phyloP scores from a whole-genome alignment of 92 coral and sea anemone species.

The Virgularia gustaviana region DNA sequence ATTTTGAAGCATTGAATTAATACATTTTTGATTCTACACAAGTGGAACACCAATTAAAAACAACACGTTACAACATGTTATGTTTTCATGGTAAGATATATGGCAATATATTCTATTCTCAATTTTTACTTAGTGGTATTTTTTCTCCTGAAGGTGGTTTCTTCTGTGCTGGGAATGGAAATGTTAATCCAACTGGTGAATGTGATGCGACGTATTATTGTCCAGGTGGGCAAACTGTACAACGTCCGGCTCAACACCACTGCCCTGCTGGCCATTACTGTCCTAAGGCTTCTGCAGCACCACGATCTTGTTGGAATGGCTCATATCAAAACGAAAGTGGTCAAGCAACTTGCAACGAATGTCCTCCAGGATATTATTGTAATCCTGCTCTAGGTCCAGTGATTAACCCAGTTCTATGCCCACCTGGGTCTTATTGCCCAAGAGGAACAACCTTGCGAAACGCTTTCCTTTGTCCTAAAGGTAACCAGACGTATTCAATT shows the following conservation, averaged over 20 bases:
- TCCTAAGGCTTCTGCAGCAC: constrained; percentile 60
- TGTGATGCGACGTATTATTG: constrained; percentile 79
- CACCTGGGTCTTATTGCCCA: constrained; percentile 78
- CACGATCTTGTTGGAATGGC: constrained; percentile 81
- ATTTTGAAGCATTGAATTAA: too few relatives aligned
- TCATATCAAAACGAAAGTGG: constrained; percentile 76
- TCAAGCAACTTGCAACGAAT: constrained; percentile 64
- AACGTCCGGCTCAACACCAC: constrained; percentile 63
- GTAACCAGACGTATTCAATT: constrained; percentile 69
- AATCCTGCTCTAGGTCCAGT: constrained; percentile 78
- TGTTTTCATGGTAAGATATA: too few relatives aligned
- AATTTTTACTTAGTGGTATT: too few relatives aligned
- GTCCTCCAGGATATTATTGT: constrained; percentile 81
- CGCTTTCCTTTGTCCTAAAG: constrained; percentile 80
- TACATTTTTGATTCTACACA: too few relatives aligned
- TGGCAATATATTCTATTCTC: too few relatives aligned
- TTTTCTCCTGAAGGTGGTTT: constrained; percentile 45
- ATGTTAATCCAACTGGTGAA: constrained; percentile 58
- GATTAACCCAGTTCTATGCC: constrained; percentile 72
- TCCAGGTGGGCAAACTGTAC: constrained; percentile 81
- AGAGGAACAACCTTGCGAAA: constrained; percentile 69
- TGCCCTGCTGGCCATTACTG: constrained; percentile 88
- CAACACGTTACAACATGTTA: too few relatives aligned
- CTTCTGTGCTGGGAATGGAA: constrained; percentile 84
- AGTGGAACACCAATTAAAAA: too few relatives aligned